Conservation (phyloP, 2,797 vertebrate species). For the Glyptemys insculpta region DNA sequence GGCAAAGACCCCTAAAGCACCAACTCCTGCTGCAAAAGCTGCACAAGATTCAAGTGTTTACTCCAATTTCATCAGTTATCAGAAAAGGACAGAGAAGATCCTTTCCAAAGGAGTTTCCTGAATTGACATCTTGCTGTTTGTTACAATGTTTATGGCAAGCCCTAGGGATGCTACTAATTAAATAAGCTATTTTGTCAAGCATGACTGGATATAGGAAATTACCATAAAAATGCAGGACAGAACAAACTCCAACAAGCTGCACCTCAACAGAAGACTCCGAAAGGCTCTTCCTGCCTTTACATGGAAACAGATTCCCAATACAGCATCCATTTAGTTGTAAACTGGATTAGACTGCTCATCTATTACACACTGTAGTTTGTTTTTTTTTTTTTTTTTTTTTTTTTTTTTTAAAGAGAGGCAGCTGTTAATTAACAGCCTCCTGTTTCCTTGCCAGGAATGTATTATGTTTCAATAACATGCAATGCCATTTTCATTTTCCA, state of each 20-base stretch:
- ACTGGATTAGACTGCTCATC: constrained; percentile 12
- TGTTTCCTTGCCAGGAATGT: not conserved
- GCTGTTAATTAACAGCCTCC: not conserved
- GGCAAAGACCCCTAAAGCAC: not conserved
- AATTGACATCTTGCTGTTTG: not conserved
- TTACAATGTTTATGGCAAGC: not conserved
- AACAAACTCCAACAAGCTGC: not conserved
- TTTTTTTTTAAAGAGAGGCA: not conserved
- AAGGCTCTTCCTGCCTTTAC: not conserved
- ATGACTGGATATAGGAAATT: not conserved
- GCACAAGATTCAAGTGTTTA: not conserved
- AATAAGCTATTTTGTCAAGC: not conserved
- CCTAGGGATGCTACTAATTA: not conserved
- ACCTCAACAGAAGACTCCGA: not conserved
- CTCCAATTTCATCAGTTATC: not conserved
- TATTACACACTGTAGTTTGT: not conserved
- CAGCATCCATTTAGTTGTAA: not conserved
- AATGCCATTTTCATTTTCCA: constrained; percentile 23
- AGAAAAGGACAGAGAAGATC: not conserved
- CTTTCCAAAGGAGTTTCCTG: not conserved
- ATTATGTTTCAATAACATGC: constrained; percentile 15
- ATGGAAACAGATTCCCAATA: not conserved
- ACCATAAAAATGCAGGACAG: not conserved
- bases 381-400: not conserved
- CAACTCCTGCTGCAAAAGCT: not conserved